A percentile compares a stretch with the other conserved stretches of the same genome.
phyloP scores from a whole-genome alignment of 2,797 vertebrate genomes.

The Enteromius viviparus region DNA sequence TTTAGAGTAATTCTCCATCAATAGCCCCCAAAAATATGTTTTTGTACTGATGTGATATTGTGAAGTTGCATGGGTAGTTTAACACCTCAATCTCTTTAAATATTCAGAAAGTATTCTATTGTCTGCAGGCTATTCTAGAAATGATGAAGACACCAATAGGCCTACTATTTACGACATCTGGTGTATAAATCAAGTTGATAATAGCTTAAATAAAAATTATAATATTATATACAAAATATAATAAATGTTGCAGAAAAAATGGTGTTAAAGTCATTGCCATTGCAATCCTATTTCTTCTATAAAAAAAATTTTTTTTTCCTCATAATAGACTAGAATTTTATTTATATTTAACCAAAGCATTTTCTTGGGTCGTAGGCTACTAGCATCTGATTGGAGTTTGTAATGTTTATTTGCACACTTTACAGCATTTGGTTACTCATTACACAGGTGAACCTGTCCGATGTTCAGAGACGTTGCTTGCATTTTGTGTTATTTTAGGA shows the following conservation, averaged over 20 bases:
- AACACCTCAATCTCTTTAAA: constrained; percentile 63
- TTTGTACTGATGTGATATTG: not conserved
- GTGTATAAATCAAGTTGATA: not conserved
- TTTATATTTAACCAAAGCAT: not conserved
- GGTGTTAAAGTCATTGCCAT: not conserved
- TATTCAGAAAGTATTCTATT: constrained; percentile 68
- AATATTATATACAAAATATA: not conserved
- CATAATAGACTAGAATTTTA: not conserved
- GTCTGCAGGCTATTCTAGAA: constrained; percentile 15
- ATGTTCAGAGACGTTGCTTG: not conserved
- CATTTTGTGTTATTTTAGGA: not conserved
- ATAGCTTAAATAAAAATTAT: not conserved
- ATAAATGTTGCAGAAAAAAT: not conserved
- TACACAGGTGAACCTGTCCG: constrained; percentile 54
- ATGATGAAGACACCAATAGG: not conserved
- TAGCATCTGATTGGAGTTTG: not conserved
- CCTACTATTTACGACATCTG: constrained; percentile 15
- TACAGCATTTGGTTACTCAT: constrained; percentile 70
- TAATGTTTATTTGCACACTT: constrained; percentile 1
- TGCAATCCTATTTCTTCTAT: not conserved
- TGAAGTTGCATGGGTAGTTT: not conserved
- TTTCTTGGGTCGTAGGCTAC: too few relatives aligned
- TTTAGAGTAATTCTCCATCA: not conserved
- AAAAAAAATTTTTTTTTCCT: not conserved
- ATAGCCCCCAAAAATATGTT: not conserved